Evolutionary conservation across 2,888 invertebrate species (phyloP), one percentile per base, ranked within the genome.

Genomic region (Mantis religiosa): DNA sequence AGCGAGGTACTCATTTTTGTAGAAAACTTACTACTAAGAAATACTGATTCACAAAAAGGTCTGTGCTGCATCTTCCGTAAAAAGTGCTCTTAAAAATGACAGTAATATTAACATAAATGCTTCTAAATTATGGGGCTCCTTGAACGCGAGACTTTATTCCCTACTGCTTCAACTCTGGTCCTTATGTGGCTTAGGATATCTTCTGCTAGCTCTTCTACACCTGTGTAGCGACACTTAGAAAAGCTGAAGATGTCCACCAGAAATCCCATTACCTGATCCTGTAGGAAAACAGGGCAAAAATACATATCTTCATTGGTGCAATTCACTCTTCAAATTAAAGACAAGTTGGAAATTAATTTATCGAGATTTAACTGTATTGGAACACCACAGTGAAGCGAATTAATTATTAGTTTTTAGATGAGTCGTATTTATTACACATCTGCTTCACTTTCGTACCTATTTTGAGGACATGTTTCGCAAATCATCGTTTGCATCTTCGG

Each of bases 181-280:
- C 96, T 96, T 93, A 97, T 96, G 92, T 97, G 96, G 90, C 94
- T 94, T 92, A 97, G 94, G 91, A 99, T 96, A 93, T 99, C 99
- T 85, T 95, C 95, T 0, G 98, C 95, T 88, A 99, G 94, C 88
- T 98, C 97, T 91, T 98, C 98, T 7, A 98, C 95, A 9, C 95
- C 96, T 1, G 98, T 98, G 93, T 97, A 99, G 82, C 97, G 95
- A 91, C 97, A 97, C 93, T 97, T 97, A 91, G 97, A 97, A 93
- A 99, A 98, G 94, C 96, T 98, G 93, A 99, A 99, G 91, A 99
- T 96, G 93, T 99, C 99, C 87, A 95, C 93, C 90, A 99, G 95
- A 92, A 98, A 98, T 28, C 97, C 97, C 90, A 98, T 95, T 25
- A 99, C 96, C 93, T 99, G 97, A 90, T 97, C 97, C 94, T 98